Percentiles rank a stretch among this genome's conserved stretches.
Conservation (phyloP, 2,888 invertebrate species). For the Darwinula stevensoni region DNA sequence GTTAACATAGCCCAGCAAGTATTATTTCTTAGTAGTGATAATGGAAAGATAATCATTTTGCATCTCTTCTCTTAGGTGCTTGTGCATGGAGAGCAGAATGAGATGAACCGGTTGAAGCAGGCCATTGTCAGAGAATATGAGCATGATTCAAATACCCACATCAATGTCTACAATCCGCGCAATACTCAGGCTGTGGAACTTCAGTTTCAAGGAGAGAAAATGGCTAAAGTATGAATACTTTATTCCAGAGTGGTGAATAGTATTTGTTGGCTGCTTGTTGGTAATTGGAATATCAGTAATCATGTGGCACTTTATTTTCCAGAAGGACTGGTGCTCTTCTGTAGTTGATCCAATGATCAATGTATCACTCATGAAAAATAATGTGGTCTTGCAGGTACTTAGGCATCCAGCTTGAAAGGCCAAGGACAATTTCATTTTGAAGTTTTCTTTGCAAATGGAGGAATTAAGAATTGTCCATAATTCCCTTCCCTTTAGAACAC, state of each 20-base stretch:
- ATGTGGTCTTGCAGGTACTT: too few species aligned
- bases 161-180: conserved; percentile 74
- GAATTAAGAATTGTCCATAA: too few species aligned
- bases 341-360: too few species aligned
- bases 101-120: conserved; percentile 85
- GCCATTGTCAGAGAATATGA: conserved; percentile 81
- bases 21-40: background rate
- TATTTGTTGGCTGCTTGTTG: too few species aligned
- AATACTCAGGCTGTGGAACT: conserved; percentile 80
- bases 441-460: too few species aligned
- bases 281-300: too few species aligned
- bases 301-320: conserved; percentile 5
- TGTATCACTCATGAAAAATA: too few species aligned
- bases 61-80: conserved; percentile 27
- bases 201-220: conserved; percentile 88
- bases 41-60: conserved; percentile 3
- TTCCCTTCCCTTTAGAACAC: too few species aligned
- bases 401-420: too few species aligned
- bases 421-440: too few species aligned
- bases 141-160: conserved; percentile 39
- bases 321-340: conserved; percentile 5
- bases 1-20: background rate
- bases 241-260: too few species aligned
- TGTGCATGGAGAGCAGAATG: conserved; percentile 96
- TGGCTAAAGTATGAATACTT: conserved; percentile 45